These are phyloP conservation scores for Neodon shergylaensis DNA, from an alignment of 2,113 vertebrate species.

Conservation along the genomic window DNA sequence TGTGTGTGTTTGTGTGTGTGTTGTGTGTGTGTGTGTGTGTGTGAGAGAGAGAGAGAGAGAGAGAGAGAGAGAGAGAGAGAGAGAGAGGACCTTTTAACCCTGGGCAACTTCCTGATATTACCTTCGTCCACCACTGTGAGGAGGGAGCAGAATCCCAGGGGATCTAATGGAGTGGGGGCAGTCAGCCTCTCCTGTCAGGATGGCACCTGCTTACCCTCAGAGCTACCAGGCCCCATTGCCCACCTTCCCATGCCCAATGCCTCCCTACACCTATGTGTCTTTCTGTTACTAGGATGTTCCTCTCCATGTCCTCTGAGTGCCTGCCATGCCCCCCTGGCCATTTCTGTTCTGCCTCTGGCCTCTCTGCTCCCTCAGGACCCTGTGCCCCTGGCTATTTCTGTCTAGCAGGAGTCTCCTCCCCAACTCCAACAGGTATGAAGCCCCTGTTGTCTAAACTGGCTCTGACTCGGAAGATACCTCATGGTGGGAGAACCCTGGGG, in stretches of 20 bases:
- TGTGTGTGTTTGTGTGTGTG: background rate
- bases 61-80: background rate
- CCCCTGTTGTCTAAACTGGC: background rate
- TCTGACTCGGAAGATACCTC: background rate
- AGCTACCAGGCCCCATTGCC: background rate
- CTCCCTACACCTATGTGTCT: background rate
- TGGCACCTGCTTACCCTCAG: background rate
- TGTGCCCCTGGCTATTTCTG: conserved; percentile 93
- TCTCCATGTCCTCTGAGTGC: conserved; percentile 86
- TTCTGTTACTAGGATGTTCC: conserved; percentile 84
- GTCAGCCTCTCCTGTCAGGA: background rate
- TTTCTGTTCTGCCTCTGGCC: conserved; percentile 89
- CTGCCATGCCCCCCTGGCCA: conserved; percentile 88
- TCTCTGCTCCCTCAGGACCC: conserved; percentile 88
- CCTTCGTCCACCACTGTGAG: no score
- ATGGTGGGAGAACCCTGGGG: background rate
- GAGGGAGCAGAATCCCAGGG: background rate
- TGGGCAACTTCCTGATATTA: background rate
- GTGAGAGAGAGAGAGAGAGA: background rate
- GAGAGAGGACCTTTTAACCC: background rate
- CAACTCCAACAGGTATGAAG: conserved; percentile 73
- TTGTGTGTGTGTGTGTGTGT: background rate
- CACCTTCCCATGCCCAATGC: no score
- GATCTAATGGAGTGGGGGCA: background rate
- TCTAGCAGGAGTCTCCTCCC: conserved; percentile 85